A percentile compares a stretch with the other conserved stretches of the same genome.
phyloP scores from a whole-genome alignment of 1,140 invertebrate genomes.

The Pantala flavescens region DNA sequence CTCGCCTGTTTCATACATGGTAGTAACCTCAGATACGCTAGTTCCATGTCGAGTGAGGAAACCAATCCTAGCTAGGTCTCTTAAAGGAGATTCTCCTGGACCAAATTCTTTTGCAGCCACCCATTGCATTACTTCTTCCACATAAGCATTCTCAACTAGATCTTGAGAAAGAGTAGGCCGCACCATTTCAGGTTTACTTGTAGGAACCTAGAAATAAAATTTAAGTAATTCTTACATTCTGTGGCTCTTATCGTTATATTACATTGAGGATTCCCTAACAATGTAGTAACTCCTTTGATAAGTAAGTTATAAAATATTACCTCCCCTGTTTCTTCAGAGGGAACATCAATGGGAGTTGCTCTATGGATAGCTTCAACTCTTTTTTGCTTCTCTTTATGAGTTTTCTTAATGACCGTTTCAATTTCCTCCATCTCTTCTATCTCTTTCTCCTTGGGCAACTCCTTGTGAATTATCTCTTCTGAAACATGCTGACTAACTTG shows the following conservation, averaged over 20 bases:
- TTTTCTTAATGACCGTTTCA: background rate
- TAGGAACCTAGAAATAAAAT: background rate
- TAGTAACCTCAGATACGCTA: constrained; percentile 62
- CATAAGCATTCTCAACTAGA: constrained; percentile 23
- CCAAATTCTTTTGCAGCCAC: constrained; percentile 67
- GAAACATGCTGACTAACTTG: constrained; percentile 23
- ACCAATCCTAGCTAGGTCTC: constrained; percentile 70
- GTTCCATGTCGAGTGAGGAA: constrained; percentile 62
- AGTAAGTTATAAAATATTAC: background rate
- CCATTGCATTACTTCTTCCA: constrained; percentile 60
- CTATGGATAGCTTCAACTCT: background rate
- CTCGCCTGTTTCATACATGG: constrained; percentile 57
- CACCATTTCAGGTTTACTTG: background rate
- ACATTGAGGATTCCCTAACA: too few species aligned
- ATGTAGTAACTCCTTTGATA: background rate
- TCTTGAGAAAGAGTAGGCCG: background rate
- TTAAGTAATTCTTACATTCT: background rate
- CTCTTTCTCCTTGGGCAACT: background rate
- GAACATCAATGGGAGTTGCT: background rate
- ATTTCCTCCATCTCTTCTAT: background rate
- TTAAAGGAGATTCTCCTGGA: constrained; percentile 59
- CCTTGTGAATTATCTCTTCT: constrained; percentile 20
- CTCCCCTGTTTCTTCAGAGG: background rate
- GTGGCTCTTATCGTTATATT: too few species aligned
- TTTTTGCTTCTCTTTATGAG: background rate